These are phyloP conservation scores for Microdon myrmicae DNA, from an alignment of 2,888 invertebrate species.

Conservation along the genomic window DNA sequence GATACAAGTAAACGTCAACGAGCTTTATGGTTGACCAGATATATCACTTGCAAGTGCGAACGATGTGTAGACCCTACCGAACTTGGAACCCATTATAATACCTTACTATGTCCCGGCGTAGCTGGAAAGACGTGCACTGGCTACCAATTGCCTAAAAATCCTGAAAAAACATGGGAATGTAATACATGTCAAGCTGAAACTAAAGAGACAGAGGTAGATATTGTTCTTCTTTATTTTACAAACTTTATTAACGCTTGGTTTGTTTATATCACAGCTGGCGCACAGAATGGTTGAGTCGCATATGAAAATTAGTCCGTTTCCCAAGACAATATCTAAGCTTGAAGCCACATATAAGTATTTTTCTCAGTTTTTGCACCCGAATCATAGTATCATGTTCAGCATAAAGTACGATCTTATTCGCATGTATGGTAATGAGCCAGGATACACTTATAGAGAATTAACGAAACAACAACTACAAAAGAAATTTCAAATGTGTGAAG, in stretches of 20 bases:
- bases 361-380: constrained; percentile 80
- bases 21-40: constrained; percentile 81
- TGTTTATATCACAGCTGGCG: no score
- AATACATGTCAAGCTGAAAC: constrained; percentile 75
- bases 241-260: no score
- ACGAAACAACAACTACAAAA: constrained; percentile 72
- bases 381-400: constrained; percentile 85
- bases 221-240: neutral
- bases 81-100: constrained; percentile 75
- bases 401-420: constrained; percentile 85
- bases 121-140: constrained; percentile 73
- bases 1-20: constrained; percentile 83
- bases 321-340: constrained; percentile 71
- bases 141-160: constrained; percentile 76
- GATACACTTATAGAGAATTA: constrained; percentile 69
- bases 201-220: constrained; percentile 71
- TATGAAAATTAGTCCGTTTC: no score
- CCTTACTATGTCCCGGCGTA: constrained; percentile 66
- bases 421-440: constrained; percentile 77
- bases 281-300: no score
- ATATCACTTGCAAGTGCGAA: constrained; percentile 78
- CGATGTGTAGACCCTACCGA: constrained; percentile 86
- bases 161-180: constrained; percentile 81
- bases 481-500: constrained; percentile 76
- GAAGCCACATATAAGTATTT: constrained; percentile 76